A percentile compares a stretch with the other conserved stretches of the same genome.
Conservation (phyloP, 30 jellyfish, hydroid and myxozoan species). For the Aurelia aurita region DNA sequence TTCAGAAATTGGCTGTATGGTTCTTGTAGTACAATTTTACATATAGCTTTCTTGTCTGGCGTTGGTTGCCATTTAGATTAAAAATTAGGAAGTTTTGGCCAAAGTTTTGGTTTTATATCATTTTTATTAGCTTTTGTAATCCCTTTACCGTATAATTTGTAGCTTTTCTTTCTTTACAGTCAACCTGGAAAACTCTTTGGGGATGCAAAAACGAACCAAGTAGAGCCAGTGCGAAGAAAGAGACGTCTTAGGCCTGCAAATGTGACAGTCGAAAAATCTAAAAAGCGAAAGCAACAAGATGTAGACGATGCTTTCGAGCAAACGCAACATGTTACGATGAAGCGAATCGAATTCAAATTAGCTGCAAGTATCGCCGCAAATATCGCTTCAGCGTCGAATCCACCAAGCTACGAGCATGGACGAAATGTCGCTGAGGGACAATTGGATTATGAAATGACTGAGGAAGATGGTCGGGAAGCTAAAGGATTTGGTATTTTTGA, state of each 20-base stretch:
- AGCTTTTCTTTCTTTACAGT: background rate
- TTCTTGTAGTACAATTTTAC: too few relatives aligned
- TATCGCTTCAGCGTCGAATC: constrained; percentile 19
- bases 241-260: constrained; percentile 36
- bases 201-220: background rate
- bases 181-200: constrained; percentile 42
- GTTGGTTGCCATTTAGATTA: too few relatives aligned
- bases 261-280: constrained; percentile 3
- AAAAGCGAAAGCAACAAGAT: constrained; percentile 37
- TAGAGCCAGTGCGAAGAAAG: constrained; percentile 47
- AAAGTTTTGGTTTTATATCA: too few relatives aligned
- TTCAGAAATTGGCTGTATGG: too few relatives aligned
- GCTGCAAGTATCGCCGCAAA: constrained; percentile 83
- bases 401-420: background rate
- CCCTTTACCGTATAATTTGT: background rate
- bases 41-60: too few relatives aligned
- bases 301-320: constrained; percentile 72
- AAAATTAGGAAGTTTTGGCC: too few relatives aligned
- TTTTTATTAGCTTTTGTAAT: too few relatives aligned
- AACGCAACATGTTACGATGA: constrained; percentile 58
- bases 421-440: background rate
- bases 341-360: constrained; percentile 87
- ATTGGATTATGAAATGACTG: too few relatives aligned
- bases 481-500: constrained; percentile 70
- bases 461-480: background rate